Evolutionary conservation across 2,797 vertebrate genomes (phyloP).

Genomic region (Galaxias olidus): DNA sequence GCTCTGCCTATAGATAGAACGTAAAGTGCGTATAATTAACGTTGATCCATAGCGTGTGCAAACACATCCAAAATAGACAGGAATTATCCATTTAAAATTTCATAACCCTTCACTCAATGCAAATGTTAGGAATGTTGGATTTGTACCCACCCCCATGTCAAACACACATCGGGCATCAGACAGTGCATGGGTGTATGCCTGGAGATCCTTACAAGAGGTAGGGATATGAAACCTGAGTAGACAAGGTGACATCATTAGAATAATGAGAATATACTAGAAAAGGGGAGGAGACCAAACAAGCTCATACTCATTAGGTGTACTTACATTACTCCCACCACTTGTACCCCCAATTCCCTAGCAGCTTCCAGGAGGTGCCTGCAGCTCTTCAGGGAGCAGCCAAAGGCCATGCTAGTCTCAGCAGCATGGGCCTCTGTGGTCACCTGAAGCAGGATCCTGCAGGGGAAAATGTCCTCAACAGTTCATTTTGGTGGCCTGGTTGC

Average conservation of each 20-base stretch:
- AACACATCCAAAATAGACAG: too few relatives aligned
- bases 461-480: neutral
- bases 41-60: neutral
- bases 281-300: too few relatives aligned
- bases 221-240: constrained; percentile 88
- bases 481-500: neutral
- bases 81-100: too few relatives aligned
- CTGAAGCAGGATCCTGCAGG: constrained; percentile 96
- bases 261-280: too few relatives aligned
- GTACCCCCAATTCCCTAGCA: constrained; percentile 88
- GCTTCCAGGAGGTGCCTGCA: constrained; percentile 93
- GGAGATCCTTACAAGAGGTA: constrained; percentile 85
- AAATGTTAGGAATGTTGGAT: too few relatives aligned
- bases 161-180: constrained; percentile 96
- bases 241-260: constrained; percentile 6
- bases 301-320: constrained; percentile 54
- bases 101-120: neutral
- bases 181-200: constrained; percentile 88
- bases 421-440: constrained; percentile 90
- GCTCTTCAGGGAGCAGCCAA: constrained; percentile 93
- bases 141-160: constrained; percentile 97
- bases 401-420: constrained; percentile 92
- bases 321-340: constrained; percentile 91
- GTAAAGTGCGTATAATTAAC: neutral
- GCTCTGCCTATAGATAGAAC: constrained; percentile 77